Percentiles rank a stretch among this genome's conserved stretches.
phyloP scores from a whole-genome alignment of 2,888 invertebrate species.

The Plagodis pulveraria region DNA sequence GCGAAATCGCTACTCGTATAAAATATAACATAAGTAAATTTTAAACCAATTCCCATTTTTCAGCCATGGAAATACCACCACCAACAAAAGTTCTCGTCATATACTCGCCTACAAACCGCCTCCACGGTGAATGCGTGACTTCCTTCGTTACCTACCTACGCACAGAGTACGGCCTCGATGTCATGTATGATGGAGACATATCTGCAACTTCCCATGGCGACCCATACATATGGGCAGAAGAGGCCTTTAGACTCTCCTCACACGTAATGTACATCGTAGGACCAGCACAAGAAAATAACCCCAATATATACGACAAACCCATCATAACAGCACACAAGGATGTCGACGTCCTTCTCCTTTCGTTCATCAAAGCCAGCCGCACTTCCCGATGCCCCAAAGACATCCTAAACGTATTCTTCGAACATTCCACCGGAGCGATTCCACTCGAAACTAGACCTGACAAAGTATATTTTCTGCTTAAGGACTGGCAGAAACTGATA shows the following conservation, averaged over 20 bases:
- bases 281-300: slow-evolving; percentile 63
- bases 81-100: slow-evolving; percentile 73
- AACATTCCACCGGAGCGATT: slow-evolving; percentile 66
- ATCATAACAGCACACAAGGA: slow-evolving; percentile 65
- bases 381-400: slow-evolving; percentile 54
- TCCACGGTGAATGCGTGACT: slow-evolving; percentile 71
- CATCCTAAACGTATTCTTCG: slow-evolving; percentile 68
- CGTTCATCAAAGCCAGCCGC: slow-evolving; percentile 55
- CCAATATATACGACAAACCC: slow-evolving; percentile 73
- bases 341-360: slow-evolving; percentile 61
- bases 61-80: slow-evolving; percentile 63
- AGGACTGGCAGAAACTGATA: slow-evolving; percentile 75
- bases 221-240: slow-evolving; percentile 72
- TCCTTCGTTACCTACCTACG: slow-evolving; percentile 70
- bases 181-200: slow-evolving; percentile 73
- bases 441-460: slow-evolving; percentile 66
- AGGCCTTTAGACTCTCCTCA: slow-evolving; percentile 61
- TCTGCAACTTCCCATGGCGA: slow-evolving; percentile 63
- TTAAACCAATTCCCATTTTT: slow-evolving; percentile 22
- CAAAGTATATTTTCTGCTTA: slow-evolving; percentile 62
- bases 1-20: too few relatives aligned
- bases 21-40: too few relatives aligned
- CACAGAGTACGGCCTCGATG: slow-evolving; percentile 67
- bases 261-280: slow-evolving; percentile 72
- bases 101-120: slow-evolving; percentile 65